phyloP scores from a whole-genome alignment of 92 coral and sea anemone species.

The Porites cylindrica region DNA sequence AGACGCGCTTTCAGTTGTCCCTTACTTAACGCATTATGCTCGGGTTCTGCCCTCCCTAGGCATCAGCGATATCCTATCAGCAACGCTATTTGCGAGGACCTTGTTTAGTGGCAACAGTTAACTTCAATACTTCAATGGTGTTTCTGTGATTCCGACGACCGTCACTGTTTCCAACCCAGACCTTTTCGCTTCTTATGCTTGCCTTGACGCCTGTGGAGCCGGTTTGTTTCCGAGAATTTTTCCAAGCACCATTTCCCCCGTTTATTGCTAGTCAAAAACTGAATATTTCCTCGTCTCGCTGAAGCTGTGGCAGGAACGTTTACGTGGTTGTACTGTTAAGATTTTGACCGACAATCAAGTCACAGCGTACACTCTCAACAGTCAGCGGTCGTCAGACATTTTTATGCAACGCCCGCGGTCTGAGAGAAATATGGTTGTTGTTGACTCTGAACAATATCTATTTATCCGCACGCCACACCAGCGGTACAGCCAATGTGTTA shows the following conservation, averaged over 20 bases:
- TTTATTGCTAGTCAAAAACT: neutral
- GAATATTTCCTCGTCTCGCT: slow-evolving; percentile 11
- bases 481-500: neutral
- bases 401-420: neutral
- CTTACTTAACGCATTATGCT: slow-evolving; percentile 14
- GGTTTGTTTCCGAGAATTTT: slow-evolving; percentile 20
- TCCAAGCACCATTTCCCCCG: neutral
- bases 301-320: slow-evolving; percentile 2
- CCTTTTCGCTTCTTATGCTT: slow-evolving; percentile 35
- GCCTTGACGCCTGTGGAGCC: slow-evolving; percentile 6
- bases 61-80: too few species aligned
- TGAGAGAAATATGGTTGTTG: neutral
- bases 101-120: neutral
- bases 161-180: slow-evolving; percentile 22
- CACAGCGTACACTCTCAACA: slow-evolving; percentile 13
- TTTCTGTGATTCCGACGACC: slow-evolving; percentile 20
- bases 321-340: slow-evolving; percentile 9
- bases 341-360: slow-evolving; percentile 24
- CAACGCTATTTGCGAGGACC: neutral
- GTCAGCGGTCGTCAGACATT: slow-evolving; percentile 8
- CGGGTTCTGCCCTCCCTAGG: neutral
- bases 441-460: neutral
- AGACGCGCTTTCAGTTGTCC: slow-evolving; percentile 29
- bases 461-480: neutral
- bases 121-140: slow-evolving; percentile 25